Evolutionary conservation across 2,888 invertebrate genomes (phyloP), one percentile per base, ranked within the genome.

Genomic region (Pseudococcus viburni): DNA sequence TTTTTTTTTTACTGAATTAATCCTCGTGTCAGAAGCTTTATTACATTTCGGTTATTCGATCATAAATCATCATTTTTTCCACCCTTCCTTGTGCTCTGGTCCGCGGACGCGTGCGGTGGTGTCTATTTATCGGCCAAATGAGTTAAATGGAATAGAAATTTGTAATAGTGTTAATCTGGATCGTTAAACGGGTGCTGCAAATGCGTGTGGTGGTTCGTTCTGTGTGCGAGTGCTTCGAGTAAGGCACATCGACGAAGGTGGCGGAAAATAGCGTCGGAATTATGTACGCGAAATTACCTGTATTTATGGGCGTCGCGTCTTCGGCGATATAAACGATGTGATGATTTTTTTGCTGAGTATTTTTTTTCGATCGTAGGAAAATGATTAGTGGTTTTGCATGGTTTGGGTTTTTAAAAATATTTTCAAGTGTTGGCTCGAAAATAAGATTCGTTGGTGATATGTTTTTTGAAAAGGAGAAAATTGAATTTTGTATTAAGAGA

Each of bases 141-240:
- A 73, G 80, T 83, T 83, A 83, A 83, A 83, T 83, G 80, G 80
- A 46, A 83, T 83, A 46, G 80, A 83, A 83, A 83, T 46, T 42
- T 83, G 80, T 83, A 83, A 83, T 83, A 83, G 39, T 83, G 80
- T 83, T 83, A 83, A 83, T 83, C 46, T 83, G 46, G 42, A 19
- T 83, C 46, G 80, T 83, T 83, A 46, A 46, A 83, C 80, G 46
- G 11, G 80, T 73, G 33, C 33, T 73, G 33, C 33, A 22, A 64
- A 64, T 64, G 64, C 64, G 8, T 64, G 64, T 9, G 8, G 64
- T 9, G 6, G 11, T 4, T 6, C 7, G 55, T n/a, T 12, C 51
- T 64, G 22, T 59, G 7, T 19, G n/a, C 39, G 26, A 17, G 26
- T 1, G 26, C 26, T 33, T 33, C 11, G 26, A 26, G 73, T 73